phyloP scores from a whole-genome alignment of 2,888 invertebrate species.

The Drosophila pseudotakahashii region DNA sequence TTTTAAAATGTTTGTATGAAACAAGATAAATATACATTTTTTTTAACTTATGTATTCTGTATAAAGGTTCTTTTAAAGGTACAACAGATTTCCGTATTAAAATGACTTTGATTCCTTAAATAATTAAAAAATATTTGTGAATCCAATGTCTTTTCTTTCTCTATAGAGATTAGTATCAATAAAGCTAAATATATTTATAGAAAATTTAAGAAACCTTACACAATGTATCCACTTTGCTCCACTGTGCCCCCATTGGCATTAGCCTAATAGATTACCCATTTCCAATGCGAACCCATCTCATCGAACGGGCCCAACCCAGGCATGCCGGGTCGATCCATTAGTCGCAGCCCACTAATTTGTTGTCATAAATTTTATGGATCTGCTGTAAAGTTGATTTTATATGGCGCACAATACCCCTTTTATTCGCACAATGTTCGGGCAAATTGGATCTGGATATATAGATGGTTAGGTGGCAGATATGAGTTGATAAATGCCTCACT shows the following conservation, averaged over 20 bases:
- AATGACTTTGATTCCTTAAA: too few relatives aligned
- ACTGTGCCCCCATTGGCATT: constrained; percentile 26
- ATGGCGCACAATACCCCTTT: constrained; percentile 11
- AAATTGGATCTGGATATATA: constrained; percentile 7
- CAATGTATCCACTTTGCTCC: not conserved
- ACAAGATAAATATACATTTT: too few relatives aligned
- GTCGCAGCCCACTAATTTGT: constrained; percentile 51
- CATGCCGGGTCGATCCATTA: constrained; percentile 25
- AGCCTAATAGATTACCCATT: constrained; percentile 31
- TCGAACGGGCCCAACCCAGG: constrained; percentile 16
- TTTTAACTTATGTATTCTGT: too few relatives aligned
- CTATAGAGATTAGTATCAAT: too few relatives aligned
- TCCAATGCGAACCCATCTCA: constrained; percentile 5
- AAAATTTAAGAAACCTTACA: not conserved
- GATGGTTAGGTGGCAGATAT: not conserved
- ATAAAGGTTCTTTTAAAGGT: too few relatives aligned
- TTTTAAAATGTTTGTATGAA: too few relatives aligned
- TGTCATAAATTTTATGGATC: constrained; percentile 59
- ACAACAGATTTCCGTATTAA: too few relatives aligned
- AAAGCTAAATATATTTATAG: too few relatives aligned
- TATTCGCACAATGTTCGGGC: constrained; percentile 5
- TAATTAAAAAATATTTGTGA: too few relatives aligned
- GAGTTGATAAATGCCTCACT: not conserved
- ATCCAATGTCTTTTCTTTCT: too few relatives aligned
- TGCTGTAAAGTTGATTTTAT: constrained; percentile 29